Conservation (phyloP, 2,888 invertebrate species). For the Drosophila meridiana region DNA sequence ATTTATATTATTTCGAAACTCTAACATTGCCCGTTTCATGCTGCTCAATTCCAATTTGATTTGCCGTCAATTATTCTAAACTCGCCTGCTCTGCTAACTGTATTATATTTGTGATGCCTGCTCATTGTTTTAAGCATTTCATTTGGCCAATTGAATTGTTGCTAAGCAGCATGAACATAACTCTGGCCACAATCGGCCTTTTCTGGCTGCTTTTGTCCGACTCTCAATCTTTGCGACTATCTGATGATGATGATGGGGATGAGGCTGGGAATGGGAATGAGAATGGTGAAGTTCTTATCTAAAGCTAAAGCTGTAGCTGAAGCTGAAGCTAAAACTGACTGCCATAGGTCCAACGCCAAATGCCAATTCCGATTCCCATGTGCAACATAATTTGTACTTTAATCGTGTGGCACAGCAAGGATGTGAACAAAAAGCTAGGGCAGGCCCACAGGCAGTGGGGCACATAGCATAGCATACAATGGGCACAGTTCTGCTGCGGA, state of each 20-base stretch:
- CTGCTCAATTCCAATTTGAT: too few relatives aligned
- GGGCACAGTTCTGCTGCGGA: conserved; percentile 21
- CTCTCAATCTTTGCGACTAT: conserved; percentile 26
- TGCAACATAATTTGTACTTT: conserved; percentile 73
- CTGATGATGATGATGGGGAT: conserved; percentile 11
- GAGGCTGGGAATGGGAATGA: neutral
- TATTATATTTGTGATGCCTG: neutral
- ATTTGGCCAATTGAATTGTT: conserved; percentile 38
- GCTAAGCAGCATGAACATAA: conserved; percentile 16
- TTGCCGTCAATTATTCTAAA: too few relatives aligned
- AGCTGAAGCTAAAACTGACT: conserved; percentile 14
- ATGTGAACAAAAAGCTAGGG: conserved; percentile 15
- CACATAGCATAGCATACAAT: conserved; percentile 17
- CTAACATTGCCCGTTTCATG: neutral
- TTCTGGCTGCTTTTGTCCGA: conserved; percentile 3
- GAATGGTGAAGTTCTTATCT: conserved; percentile 30
- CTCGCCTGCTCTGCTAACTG: neutral
- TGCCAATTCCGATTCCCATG: conserved; percentile 60
- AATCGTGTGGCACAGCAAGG: conserved; percentile 55
- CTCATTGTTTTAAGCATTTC: conserved; percentile 7
- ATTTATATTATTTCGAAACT: neutral
- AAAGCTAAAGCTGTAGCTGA: conserved; percentile 15
- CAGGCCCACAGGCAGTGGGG: neutral
- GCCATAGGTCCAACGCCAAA: conserved; percentile 28
- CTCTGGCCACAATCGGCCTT: conserved; percentile 11